Conservation (phyloP, 2,888 invertebrate species). For the Achlya flavicornis region DNA sequence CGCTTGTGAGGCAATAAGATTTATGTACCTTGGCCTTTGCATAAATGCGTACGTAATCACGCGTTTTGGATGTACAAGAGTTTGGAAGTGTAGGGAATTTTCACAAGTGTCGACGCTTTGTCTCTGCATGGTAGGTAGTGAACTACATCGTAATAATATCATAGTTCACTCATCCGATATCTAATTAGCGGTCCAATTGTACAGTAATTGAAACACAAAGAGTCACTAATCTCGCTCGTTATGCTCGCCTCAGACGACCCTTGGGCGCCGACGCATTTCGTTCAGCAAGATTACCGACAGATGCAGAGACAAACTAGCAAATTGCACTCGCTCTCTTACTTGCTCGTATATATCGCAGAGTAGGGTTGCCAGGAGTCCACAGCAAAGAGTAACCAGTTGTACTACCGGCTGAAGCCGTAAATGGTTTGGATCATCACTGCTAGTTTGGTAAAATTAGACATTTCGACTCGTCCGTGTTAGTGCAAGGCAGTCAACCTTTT, state of each 20-base stretch:
- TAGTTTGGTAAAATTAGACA: too few relatives aligned
- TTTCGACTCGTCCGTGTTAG: too few relatives aligned
- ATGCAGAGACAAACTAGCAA: constrained; percentile 22
- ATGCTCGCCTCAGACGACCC: not conserved
- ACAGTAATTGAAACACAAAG: not conserved
- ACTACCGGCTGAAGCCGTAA: not conserved
- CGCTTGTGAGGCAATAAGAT: not conserved
- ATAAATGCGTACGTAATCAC: not conserved
- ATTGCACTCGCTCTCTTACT: constrained; percentile 17
- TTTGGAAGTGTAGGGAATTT: not conserved
- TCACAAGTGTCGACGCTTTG: not conserved
- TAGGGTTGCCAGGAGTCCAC: not conserved
- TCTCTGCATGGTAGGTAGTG: not conserved
- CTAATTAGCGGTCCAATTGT: not conserved
- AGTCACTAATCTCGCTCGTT: constrained; percentile 2
- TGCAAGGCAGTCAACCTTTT: too few relatives aligned
- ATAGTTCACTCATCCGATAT: not conserved
- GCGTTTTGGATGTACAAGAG: not conserved
- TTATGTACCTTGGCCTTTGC: not conserved
- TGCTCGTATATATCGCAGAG: not conserved
- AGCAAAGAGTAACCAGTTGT: not conserved
- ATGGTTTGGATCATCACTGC: too few relatives aligned
- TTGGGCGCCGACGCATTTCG: constrained; percentile 18
- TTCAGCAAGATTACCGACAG: constrained; percentile 19
- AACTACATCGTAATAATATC: not conserved